These are phyloP conservation scores for Hyperopisus bebe DNA, from an alignment of 2,113 vertebrate genomes.

Conservation along the genomic window DNA sequence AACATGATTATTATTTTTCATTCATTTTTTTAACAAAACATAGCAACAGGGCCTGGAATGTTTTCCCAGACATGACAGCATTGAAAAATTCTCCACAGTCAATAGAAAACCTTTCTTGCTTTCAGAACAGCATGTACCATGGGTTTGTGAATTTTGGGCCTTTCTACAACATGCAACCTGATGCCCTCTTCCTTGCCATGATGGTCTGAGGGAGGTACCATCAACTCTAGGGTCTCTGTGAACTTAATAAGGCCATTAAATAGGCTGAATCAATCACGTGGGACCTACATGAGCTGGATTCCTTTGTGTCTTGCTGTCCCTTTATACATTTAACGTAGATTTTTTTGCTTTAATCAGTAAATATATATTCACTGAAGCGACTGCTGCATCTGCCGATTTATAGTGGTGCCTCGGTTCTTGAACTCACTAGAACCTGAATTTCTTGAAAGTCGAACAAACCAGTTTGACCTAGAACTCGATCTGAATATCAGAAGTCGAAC, in stretches of 20 bases:
- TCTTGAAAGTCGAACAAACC: too few relatives aligned
- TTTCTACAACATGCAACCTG: neutral
- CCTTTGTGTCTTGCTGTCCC: neutral
- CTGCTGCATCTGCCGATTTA: too few relatives aligned
- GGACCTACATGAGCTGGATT: neutral
- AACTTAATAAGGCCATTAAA: neutral
- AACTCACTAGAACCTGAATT: too few relatives aligned
- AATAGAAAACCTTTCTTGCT: neutral
- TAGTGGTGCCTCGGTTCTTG: too few relatives aligned
- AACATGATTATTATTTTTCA: neutral
- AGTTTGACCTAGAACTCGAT: too few relatives aligned
- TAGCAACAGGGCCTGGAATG: neutral
- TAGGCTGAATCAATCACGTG: neutral
- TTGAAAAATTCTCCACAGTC: neutral
- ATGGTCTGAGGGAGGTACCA: neutral
- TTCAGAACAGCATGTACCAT: neutral
- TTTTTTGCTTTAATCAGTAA: too few relatives aligned
- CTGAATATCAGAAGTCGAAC: too few relatives aligned
- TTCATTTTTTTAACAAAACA: neutral
- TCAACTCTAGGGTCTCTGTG: neutral
- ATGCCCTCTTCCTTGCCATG: neutral
- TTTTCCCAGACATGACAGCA: neutral
- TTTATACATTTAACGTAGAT: too few relatives aligned
- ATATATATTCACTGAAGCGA: too few relatives aligned
- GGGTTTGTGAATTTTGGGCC: neutral